A percentile compares a stretch with the other conserved stretches of the same genome.
phyloP scores from a whole-genome alignment of 2,113 vertebrate species.

The Polyodon spathula region DNA sequence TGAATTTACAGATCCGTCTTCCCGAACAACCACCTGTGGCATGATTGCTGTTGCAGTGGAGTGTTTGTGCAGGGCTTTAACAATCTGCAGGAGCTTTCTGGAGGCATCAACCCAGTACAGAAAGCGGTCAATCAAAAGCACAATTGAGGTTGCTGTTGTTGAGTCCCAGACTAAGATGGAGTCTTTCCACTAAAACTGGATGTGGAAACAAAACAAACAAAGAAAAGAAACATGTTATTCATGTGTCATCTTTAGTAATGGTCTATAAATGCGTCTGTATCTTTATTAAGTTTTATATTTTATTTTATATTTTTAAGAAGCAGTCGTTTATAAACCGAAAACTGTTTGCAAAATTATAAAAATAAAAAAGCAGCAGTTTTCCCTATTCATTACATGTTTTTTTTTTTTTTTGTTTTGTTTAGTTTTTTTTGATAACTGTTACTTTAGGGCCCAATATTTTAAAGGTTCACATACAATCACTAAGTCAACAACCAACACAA shows the following conservation, averaged over 20 bases:
- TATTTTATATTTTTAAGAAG: no score
- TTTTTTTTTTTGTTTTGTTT: no score
- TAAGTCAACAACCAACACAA: no score
- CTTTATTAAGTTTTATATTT: no score
- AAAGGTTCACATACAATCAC: no score
- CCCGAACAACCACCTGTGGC: constrained; percentile 83
- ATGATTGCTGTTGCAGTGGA: constrained; percentile 59
- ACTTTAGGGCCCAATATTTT: no score
- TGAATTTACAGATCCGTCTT: constrained; percentile 69
- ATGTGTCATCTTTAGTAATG: neutral
- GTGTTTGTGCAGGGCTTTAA: constrained; percentile 63
- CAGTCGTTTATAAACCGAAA: no score
- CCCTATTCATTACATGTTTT: no score
- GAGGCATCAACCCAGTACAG: constrained; percentile 81
- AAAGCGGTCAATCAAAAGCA: constrained; percentile 79
- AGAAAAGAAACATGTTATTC: neutral
- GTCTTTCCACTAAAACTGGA: constrained; percentile 62
- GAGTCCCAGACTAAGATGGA: constrained; percentile 61
- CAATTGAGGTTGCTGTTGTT: constrained; percentile 45
- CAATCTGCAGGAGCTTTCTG: constrained; percentile 59
- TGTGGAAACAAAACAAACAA: constrained; percentile 2
- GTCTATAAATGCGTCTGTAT: no score
- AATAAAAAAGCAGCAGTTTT: no score
- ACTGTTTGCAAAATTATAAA: no score
- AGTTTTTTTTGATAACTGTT: no score